Evolutionary conservation across 2,797 vertebrate species (phyloP), one percentile per base, ranked within the genome.

Genomic region (Ptychobarbus kaznakovi): DNA sequence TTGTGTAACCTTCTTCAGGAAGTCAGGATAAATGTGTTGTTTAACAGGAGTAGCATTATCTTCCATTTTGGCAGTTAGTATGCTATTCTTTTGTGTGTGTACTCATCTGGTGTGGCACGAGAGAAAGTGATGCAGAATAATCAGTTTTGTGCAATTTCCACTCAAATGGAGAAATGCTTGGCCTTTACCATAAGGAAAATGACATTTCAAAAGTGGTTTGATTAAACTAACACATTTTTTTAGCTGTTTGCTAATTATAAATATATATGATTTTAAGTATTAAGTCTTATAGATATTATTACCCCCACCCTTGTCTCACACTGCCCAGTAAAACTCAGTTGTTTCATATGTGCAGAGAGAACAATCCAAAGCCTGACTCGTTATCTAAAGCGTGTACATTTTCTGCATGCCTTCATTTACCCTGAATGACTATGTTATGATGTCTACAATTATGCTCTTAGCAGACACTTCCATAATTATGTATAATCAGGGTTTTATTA

Each of bases 1-100:
- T 90, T 89, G 91, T 92, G 87, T 81, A 58, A 88, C 83, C 87
- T 86, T 9, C 44, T 53, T 38, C 20, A 58, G 63, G 76, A 89
- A 86, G 56, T 53, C 10, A 16, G 44, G 78, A 42, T 63, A 13
- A 61, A 79, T 77, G 61, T 70, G 72, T 81, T 81, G 72, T 78
- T 61, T 44, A 44, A 63, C 18, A 63, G 22, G 8, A 63, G 56
- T 20, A 78, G 15, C 8, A 7, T 78, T 78, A 44, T 61, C 8
- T 78, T 63, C 38, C 38, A 78, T 63, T 78, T 78, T 78, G 35
- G 16, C 38, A 78, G 35, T 42, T 61, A n/a, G 12, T 40, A 63
- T 0, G 4, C 38, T 42, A 44, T 78, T 61, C 53, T 40, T 61
- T 61, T 78, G 25, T 42, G 38, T 0, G 38, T 78, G 38, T 18